Percentiles rank a stretch among this genome's conserved stretches.
These are phyloP conservation scores for Sarcophaga bullata DNA, from an alignment of 1,140 invertebrate species.

Conservation along the genomic window DNA sequence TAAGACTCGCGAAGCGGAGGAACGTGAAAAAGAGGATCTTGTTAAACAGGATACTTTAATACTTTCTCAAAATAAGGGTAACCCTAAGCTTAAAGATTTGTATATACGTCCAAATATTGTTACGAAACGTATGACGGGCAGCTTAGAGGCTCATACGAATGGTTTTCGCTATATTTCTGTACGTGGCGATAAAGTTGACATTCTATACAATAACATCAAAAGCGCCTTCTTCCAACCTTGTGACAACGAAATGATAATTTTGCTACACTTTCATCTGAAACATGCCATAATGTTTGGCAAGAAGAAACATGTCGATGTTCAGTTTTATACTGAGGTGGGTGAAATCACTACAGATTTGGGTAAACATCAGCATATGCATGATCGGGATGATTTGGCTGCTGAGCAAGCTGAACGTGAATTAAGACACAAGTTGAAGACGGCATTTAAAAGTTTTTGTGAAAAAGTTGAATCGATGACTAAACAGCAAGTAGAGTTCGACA, in stretches of 20 bases:
- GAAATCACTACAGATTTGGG: constrained; percentile 99
- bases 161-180: constrained; percentile 98
- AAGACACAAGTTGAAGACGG: constrained; percentile 94
- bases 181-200: constrained; percentile 98
- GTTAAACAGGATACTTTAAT: constrained; percentile 99
- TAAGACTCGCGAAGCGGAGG: constrained; percentile 97
- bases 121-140: constrained; percentile 95
- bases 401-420: constrained; percentile 98
- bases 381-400: constrained; percentile 97
- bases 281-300: constrained; percentile 99
- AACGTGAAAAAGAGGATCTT: constrained; percentile 97
- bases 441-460: constrained; percentile 98
- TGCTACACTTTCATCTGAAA: constrained; percentile 98
- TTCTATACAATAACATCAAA: constrained; percentile 99
- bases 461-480: constrained; percentile 97
- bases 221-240: constrained; percentile 99
- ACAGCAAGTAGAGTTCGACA: constrained; percentile 98
- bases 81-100: constrained; percentile 98
- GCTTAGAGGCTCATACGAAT: constrained; percentile 95
- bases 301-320: constrained; percentile 98
- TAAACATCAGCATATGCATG: constrained; percentile 99
- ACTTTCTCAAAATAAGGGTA: constrained; percentile 94
- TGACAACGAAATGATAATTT: constrained; percentile 99
- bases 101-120: constrained; percentile 99
- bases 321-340: constrained; percentile 99